Base-by-base conservation (phyloP, 2,888 invertebrate species). In the Crossocerus cetratus region DNA sequence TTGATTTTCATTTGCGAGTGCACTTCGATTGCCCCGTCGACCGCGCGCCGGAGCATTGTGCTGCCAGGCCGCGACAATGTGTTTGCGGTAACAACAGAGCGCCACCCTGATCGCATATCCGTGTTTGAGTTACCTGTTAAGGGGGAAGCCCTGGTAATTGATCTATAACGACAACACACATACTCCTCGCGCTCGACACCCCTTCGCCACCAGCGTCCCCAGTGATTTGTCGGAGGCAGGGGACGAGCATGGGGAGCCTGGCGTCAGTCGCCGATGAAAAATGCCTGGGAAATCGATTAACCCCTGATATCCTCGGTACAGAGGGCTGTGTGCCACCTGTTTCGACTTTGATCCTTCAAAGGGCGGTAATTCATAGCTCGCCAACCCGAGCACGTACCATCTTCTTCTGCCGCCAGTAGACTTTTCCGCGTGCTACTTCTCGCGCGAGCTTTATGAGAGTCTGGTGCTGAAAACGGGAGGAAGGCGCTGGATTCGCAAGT, bases 1-100 rank as follows among this genome's bases (percentile, higher is more conserved):
- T 49, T 49, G 49, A 49, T 5, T 49, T 49, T 49, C n/a, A 49
- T 49, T 49, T 32, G 11, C 32, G 32, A 32, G 8, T 32, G 5
- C 32, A 32, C 32, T 5, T n/a, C 16, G 16, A 49, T 49, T 49
- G 13, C 16, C 0, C 14, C 49, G 16, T 1, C 49, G 0, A 16
- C 14, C 49, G 13, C 49, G 16, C 76, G 69, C 43, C 8, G 4
- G 2, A 20, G 16, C 43, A 60, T 18, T n/a, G 16, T 20, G 22
- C 20, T 16, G 3, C 20, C 16, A 16, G 16, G 49, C n/a, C 14
- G 16, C 3, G 16, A 16, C 49, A 32, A 14, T 49, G 49, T 49
- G 49, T 49, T 49, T 49, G 49, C 49, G 49, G 49, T 49, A 49
- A 49, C 49, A 49, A 49, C 49, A 49, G 49, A 14, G 49, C 49